phyloP scores from a whole-genome alignment of 2,888 invertebrate genomes.

The Agrotis ipsilon region DNA sequence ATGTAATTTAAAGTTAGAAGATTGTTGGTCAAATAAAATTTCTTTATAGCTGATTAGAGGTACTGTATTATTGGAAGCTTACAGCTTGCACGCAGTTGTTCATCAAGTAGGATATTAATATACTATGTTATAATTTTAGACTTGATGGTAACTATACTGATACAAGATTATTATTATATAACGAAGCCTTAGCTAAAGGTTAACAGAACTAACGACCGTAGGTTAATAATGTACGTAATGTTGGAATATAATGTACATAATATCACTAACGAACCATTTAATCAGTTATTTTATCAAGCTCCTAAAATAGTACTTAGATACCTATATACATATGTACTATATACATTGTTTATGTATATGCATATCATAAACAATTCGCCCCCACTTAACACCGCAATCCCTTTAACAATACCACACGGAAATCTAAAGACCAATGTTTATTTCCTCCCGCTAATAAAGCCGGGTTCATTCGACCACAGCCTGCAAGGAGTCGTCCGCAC shows the following conservation, averaged over 20 bases:
- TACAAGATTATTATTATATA: no score
- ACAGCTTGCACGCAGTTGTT: not conserved
- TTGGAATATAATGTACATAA: not conserved
- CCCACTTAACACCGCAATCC: constrained; percentile 1
- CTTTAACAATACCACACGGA: not conserved
- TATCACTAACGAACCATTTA: not conserved
- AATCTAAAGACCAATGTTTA: constrained; percentile 9
- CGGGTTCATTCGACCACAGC: constrained; percentile 4
- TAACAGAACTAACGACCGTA: no score
- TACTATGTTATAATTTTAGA: no score
- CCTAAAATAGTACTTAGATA: not conserved
- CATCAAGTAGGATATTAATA: not conserved
- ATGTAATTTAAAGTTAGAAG: not conserved
- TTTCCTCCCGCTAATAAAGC: constrained; percentile 33
- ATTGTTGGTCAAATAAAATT: not conserved
- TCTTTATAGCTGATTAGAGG: not conserved
- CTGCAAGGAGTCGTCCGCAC: constrained; percentile 26
- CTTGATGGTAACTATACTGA: no score
- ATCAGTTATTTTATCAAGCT: not conserved
- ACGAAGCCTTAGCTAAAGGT: no score
- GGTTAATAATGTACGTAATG: no score
- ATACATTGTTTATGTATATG: no score
- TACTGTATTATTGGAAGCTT: not conserved
- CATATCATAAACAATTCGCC: not conserved
- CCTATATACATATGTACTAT: no score